Evolutionary conservation across 2,797 vertebrate species (phyloP).

Genomic region (Sebastes wilsoni): DNA sequence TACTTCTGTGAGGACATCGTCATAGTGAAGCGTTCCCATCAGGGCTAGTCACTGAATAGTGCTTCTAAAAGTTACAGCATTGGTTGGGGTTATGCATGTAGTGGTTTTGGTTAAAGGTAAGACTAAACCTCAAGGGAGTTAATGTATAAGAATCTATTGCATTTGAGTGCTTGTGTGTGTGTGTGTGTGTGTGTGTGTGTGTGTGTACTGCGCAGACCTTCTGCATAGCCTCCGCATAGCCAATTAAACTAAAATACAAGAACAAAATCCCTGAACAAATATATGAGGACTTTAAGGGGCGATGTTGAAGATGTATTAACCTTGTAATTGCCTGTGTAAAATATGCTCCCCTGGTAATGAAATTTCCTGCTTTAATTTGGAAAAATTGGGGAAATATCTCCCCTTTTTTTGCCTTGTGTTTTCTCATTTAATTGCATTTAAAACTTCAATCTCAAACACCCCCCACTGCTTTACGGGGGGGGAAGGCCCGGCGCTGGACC

Average conservation of each 20-base stretch:
- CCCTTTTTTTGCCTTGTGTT: slow-evolving; percentile 65
- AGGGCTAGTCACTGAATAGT: not conserved
- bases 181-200: slow-evolving; percentile 10
- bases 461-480: slow-evolving; percentile 58
- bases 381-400: slow-evolving; percentile 77
- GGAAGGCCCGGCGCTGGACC: slow-evolving; percentile 45
- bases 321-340: slow-evolving; percentile 81
- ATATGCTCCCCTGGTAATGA: slow-evolving; percentile 75
- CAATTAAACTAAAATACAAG: slow-evolving; percentile 74
- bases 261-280: slow-evolving; percentile 72
- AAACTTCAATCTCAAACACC: slow-evolving; percentile 74
- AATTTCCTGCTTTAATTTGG: slow-evolving; percentile 80
- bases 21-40: not conserved
- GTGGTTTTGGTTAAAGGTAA: slow-evolving; percentile 8
- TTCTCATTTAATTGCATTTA: slow-evolving; percentile 80
- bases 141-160: slow-evolving; percentile 21
- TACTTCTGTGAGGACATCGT: slow-evolving; percentile 8
- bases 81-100: not conserved
- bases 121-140: slow-evolving; percentile 9
- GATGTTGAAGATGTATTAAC: slow-evolving; percentile 80
- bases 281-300: slow-evolving; percentile 68
- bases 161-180: not conserved
- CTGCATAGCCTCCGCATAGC: slow-evolving; percentile 44
- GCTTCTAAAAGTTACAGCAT: not conserved
- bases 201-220: slow-evolving; percentile 29